These are phyloP conservation scores for Drosophila borealis DNA, from an alignment of 2,888 invertebrate genomes.

Conservation along the genomic window DNA sequence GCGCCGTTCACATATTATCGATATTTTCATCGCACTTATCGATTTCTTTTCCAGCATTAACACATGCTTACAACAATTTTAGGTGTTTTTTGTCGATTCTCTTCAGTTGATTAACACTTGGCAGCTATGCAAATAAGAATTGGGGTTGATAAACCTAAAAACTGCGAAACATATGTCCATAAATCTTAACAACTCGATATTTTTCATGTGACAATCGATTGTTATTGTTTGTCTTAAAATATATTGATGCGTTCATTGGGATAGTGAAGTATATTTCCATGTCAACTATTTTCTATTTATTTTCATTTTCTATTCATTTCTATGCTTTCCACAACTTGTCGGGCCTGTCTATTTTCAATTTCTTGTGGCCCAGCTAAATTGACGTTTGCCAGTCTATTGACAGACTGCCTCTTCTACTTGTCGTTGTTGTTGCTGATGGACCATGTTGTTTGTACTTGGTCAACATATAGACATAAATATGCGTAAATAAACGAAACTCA, in stretches of 20 bases:
- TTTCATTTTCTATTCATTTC: slow-evolving; percentile 18
- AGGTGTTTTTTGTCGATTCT: no score
- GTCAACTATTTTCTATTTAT: slow-evolving; percentile 52
- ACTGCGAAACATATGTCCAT: neutral
- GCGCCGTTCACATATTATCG: no score
- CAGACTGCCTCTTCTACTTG: slow-evolving; percentile 54
- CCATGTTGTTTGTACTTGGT: slow-evolving; percentile 63
- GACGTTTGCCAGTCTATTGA: slow-evolving; percentile 70
- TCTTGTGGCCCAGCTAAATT: slow-evolving; percentile 66
- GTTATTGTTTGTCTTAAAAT: slow-evolving; percentile 11
- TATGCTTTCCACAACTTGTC: slow-evolving; percentile 45
- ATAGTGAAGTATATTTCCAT: slow-evolving; percentile 45
- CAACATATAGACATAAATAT: slow-evolving; percentile 74
- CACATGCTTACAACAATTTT: no score
- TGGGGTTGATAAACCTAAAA: neutral
- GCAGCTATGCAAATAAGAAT: no score
- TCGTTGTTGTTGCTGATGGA: slow-evolving; percentile 44
- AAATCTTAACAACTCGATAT: neutral
- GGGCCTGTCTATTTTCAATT: slow-evolving; percentile 71
- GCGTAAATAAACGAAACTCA: slow-evolving; percentile 63
- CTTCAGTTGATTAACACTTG: no score
- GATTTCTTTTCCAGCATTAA: no score
- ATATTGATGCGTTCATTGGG: slow-evolving; percentile 5
- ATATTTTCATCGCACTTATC: no score
- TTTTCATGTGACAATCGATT: slow-evolving; percentile 14